Evolutionary conservation across 2,888 invertebrate species (phyloP), one percentile per base, ranked within the genome.

Genomic region (Pomacea canaliculata): DNA sequence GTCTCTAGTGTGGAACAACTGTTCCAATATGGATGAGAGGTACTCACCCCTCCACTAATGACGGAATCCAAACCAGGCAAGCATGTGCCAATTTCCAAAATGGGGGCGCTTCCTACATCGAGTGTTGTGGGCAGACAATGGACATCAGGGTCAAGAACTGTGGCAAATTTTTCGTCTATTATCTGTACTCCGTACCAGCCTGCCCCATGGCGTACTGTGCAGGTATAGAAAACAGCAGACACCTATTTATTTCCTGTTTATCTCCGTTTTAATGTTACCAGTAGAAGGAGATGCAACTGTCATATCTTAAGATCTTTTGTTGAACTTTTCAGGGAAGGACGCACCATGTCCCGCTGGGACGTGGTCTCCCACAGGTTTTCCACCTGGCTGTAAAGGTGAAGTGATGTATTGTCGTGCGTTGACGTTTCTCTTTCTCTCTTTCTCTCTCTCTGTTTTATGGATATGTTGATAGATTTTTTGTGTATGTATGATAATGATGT

Each of bases 1-100:
- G 66, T 12, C 46, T 71, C 27, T 37, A 73, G 9, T 80, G 80
- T 72, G 80, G 80, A 0, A 80, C 80, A 0, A 73, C 71, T 27
- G 74, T 70, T 62, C 80, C 80, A 18, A 78, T 80, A 48, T 80
- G 80, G 80, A 23, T 80, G 76, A 71, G 67, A 23, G 78, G 80
- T 37, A 72, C 68, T 18, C 71, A 78, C 49, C 80, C 80, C 8
- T 63, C 60, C n/a, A 48, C 49, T 1, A 56, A 9, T 48, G 76
- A 76, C 1, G 76, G 71, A 12, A 72, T 72, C 16, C 67, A 60
- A 23, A 72, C 68, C 60, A 59, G 76, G 1, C 19, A 68, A 37
- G 71, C 71, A 10, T 76, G 76, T n/a, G 76, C 48, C n/a, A 71
- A 76, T 23, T 68, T 76, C 62, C 59, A 71, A 48, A 67, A 1